Base-by-base conservation (phyloP, 2,888 invertebrate species). In the Parapristionchus giblindavisi region DNA sequence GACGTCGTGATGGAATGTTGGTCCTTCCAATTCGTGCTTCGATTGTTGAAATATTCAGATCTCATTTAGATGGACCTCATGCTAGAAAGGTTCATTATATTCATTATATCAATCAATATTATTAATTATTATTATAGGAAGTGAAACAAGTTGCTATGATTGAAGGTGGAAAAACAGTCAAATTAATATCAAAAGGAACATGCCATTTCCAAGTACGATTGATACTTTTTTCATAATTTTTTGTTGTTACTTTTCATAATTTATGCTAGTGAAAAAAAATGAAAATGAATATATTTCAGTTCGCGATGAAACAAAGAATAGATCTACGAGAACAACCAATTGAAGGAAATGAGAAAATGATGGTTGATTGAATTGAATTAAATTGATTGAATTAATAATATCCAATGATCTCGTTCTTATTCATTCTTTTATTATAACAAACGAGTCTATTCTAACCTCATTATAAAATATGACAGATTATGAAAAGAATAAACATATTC, bases 261-360 rank as follows among this genome's bases (percentile, higher is more conserved):
- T n/a, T n/a, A n/a, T n/a, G n/a, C n/a, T n/a, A n/a, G n/a, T n/a
- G n/a, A 54, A n/a, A n/a, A 54, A 54, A n/a, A 14, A 6, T 14
- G 24, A 6, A 1, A 2, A 27, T n/a, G 52, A 66, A 8, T 24
- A 48, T 63, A n/a, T 77, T 80, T 77, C 75, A 87, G 81, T 87
- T 87, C 74, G 87, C 87, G 8, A 83, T 87, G 83, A 88, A 88
- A 75, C 87, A 87, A 70, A 75, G 83, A 63, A 85, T 87, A 48
- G 86, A 85, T 48, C 76, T 87, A 66, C 85, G 83, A 52, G 87
- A 87, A 66, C 68, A 77, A 17, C 80, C 84, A 5, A 40, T 79
- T 2, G 71, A 71, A 38, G 56, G 71, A 56, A 52, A 56, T 17
- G 71, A 71, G 24, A 56, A 71, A 38, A 71, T 71, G 71, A 71